Base-by-base conservation (phyloP, 2,113 vertebrate genomes). In the Prunella himalayana region DNA sequence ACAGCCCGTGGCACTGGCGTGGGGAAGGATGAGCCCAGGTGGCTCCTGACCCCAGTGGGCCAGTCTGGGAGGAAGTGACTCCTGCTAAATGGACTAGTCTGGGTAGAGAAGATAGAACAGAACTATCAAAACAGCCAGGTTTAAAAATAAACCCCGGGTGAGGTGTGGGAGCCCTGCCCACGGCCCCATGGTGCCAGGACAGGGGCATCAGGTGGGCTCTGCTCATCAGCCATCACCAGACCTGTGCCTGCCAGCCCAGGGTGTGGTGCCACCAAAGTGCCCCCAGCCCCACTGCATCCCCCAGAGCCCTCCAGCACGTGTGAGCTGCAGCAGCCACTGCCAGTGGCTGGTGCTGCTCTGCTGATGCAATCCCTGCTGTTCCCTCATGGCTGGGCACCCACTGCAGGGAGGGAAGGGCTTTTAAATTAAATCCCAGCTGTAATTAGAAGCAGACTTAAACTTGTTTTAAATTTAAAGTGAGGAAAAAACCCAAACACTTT, bases 271-370 rank as follows among this genome's bases (percentile, higher is more conserved):
- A 44, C 45, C 13, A 2, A 21, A 42, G 49, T 3, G 3, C 14
- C 56, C 41, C 41, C 2, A 2, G 57, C 15, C 54, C 35, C 1
- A 0, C 22, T 10, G 5, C 2, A 3, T 11, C 10, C 30, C 54
- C 39, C 54, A 14, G n/a, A 0, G 0, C 23, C 49, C 27, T 64
- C 44, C 1, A 1, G 51, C 21, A 10, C 1, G 0, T 0, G 1
- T 3, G 3, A 63, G 23, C 65, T n/a, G n/a, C 35, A 44, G 59
- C 79, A 42, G 47, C 27, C 5, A 0, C 41, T 0, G 0, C 1
- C 1, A 0, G 5, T 31, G 50, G 24, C 51, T 30, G 22, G 25
- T 60, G 84, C 35, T 1, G 1, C 22, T 10, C 30, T 1, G 1
- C 66, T n/a, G 83, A 77, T 69, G 68, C 41, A 80, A 12, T 10